Evolutionary conservation across 2,888 invertebrate genomes (phyloP).

Genomic region (Amaurobius ferox): DNA sequence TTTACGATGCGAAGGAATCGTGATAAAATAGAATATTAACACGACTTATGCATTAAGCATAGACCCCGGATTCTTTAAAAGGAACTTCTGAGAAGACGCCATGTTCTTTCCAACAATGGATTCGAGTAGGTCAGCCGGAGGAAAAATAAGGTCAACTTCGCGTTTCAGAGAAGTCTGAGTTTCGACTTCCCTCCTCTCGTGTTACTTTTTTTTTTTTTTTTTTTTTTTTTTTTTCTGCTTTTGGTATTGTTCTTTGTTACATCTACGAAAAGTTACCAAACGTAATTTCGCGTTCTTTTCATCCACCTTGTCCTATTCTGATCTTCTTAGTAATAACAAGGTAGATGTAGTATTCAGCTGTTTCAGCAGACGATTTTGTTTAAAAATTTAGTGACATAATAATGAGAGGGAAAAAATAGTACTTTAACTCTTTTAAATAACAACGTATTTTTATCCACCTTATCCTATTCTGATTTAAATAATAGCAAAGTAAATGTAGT

Average conservation of each 20-base stretch:
- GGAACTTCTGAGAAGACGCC: conserved; percentile 41
- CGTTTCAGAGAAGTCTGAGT: conserved; percentile 38
- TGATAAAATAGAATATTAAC: neutral
- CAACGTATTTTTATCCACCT: too few relatives aligned
- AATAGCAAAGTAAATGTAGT: too few relatives aligned
- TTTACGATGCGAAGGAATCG: too few relatives aligned
- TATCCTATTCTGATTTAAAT: too few relatives aligned
- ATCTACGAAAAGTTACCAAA: neutral
- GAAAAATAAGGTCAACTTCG: conserved; percentile 39
- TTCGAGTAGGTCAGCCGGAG: conserved; percentile 54
- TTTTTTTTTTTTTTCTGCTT: neutral
- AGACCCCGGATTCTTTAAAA: neutral
- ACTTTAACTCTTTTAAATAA: too few relatives aligned
- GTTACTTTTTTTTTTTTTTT: neutral
- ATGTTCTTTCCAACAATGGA: conserved; percentile 36
- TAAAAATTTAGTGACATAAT: too few relatives aligned
- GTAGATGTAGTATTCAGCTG: too few relatives aligned
- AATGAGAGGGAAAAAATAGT: too few relatives aligned
- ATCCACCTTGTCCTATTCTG: too few relatives aligned
- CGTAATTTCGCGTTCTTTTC: neutral
- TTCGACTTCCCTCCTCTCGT: neutral
- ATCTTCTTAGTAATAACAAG: too few relatives aligned
- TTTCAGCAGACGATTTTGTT: too few relatives aligned
- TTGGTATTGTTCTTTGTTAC: neutral
- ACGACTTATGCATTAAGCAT: conserved; percentile 1